Evolutionary conservation across 2,797 vertebrate species (phyloP).

Genomic region (Odontamblyopus lacepedii): DNA sequence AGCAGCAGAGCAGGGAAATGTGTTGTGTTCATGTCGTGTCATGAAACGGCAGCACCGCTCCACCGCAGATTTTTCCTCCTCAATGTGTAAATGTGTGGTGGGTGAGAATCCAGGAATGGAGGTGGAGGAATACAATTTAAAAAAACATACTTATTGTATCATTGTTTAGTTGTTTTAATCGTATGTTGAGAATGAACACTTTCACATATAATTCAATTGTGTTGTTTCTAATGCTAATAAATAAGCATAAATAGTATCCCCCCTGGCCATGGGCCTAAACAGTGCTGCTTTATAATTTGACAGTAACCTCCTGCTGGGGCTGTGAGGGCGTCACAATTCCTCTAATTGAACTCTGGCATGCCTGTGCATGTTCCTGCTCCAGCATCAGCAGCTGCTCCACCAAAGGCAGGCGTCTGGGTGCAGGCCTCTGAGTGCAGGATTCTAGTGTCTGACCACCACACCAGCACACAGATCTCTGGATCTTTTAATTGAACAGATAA

Average conservation of each 20-base stretch:
- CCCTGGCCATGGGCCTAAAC: conserved; percentile 17
- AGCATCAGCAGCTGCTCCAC: conserved; percentile 39
- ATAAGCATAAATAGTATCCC: conserved; percentile 25
- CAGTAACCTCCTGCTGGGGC: conserved; percentile 34
- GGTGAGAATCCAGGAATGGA: background rate
- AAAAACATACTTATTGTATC: background rate
- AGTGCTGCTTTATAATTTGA: conserved; percentile 18
- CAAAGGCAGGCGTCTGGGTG: conserved; percentile 6
- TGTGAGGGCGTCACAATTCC: conserved; percentile 33
- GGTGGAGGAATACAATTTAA: background rate
- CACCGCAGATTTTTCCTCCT: conserved; percentile 14
- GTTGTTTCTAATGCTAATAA: background rate
- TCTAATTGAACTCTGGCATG: conserved; percentile 60
- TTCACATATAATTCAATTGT: background rate
- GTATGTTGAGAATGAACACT: background rate
- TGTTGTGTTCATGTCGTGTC: conserved; percentile 20
- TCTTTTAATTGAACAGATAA: background rate
- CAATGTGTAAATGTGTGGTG: conserved; percentile 1
- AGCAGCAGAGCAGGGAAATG: conserved; percentile 37
- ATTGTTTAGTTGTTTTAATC: background rate
- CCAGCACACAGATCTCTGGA: background rate
- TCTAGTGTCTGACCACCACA: too few relatives aligned
- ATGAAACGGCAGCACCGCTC: conserved; percentile 1
- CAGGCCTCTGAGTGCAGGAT: too few relatives aligned
- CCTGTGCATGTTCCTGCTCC: conserved; percentile 45